Conservation (phyloP, 2,888 invertebrate genomes). For the Parnassius smintheus region DNA sequence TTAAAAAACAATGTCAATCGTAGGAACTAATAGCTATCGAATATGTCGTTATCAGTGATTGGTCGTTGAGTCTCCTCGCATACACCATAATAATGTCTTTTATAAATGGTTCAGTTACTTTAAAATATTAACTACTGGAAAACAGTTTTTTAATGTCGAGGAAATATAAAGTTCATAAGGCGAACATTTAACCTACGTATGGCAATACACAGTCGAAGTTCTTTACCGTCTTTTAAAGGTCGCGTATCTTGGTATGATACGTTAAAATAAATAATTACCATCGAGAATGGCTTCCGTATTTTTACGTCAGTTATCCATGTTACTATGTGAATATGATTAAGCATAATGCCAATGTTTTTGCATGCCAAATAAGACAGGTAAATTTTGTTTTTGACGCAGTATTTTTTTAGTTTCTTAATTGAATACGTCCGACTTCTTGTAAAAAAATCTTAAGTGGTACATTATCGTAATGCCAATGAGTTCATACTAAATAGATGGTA, state of each 20-base stretch:
- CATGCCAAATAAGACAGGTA: not conserved
- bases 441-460: too few relatives aligned
- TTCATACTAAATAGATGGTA: too few relatives aligned
- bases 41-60: too few relatives aligned
- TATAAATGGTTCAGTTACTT: too few relatives aligned
- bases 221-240: slow-evolving; percentile 18
- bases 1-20: too few relatives aligned
- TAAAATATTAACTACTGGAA: not conserved
- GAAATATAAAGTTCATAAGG: slow-evolving; percentile 20
- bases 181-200: slow-evolving; percentile 12
- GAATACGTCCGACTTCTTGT: not conserved
- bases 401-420: not conserved
- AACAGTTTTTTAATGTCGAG: slow-evolving; percentile 8
- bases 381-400: not conserved
- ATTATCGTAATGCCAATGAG: too few relatives aligned
- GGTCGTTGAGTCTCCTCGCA: too few relatives aligned
- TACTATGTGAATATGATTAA: slow-evolving; percentile 4
- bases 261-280: slow-evolving; percentile 15
- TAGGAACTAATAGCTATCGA: too few relatives aligned
- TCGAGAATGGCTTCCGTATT: slow-evolving; percentile 15
- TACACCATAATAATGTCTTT: too few relatives aligned
- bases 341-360: slow-evolving; percentile 16
- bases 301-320: slow-evolving; percentile 8
- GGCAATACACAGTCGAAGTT: slow-evolving; percentile 11
- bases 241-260: slow-evolving; percentile 4